Conservation (phyloP, 2,797 vertebrate species). For the Hyperoplus immaculatus region DNA sequence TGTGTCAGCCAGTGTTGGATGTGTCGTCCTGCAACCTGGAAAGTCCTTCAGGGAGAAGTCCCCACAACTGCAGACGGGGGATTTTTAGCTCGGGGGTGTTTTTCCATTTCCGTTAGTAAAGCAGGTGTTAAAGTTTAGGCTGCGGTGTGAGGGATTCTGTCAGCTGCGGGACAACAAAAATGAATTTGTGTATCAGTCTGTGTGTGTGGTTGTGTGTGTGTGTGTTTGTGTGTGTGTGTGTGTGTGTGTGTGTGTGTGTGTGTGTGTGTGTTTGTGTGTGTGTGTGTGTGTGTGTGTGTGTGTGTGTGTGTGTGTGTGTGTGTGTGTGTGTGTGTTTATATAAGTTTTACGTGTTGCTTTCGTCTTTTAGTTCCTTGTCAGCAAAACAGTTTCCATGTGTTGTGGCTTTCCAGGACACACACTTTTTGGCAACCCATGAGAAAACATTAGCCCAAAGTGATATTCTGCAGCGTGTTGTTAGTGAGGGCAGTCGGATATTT, state of each 20-base stretch:
- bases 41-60: constrained; percentile 64
- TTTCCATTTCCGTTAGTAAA: constrained; percentile 51
- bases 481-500: constrained; percentile 27
- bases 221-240: constrained; percentile 14
- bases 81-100: constrained; percentile 45
- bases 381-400: constrained; percentile 53
- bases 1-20: constrained; percentile 58
- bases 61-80: constrained; percentile 50
- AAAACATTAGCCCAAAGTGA: constrained; percentile 31
- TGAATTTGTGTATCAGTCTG: neutral
- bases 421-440: constrained; percentile 31
- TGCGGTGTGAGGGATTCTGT: constrained; percentile 22
- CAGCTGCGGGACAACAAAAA: neutral
- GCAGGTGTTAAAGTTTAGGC: constrained; percentile 51
- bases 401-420: constrained; percentile 49
- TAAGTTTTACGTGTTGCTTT: constrained; percentile 2
- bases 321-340: neutral
- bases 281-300: constrained; percentile 32
- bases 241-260: neutral
- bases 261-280: constrained; percentile 2
- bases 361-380: constrained; percentile 31
- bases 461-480: constrained; percentile 33
- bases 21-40: constrained; percentile 54
- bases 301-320: constrained; percentile 21
- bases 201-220: neutral